Evolutionary conservation across 2,113 vertebrate species (phyloP).

Genomic region (Protobothrops flavoviridis): DNA sequence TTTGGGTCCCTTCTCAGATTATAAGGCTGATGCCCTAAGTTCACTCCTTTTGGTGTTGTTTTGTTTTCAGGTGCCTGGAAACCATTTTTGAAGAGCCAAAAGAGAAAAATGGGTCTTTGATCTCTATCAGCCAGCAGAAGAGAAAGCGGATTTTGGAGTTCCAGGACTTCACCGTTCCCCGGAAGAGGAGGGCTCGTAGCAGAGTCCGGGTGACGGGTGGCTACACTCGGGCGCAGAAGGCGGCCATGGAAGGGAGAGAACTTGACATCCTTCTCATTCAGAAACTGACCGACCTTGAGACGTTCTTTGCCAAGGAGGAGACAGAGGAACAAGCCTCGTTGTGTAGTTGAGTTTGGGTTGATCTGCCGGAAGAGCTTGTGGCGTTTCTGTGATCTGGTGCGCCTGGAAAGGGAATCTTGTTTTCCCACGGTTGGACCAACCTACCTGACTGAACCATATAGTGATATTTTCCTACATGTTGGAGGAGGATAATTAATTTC

Average conservation of each 20-base stretch:
- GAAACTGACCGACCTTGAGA: conserved; percentile 88
- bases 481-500: conserved; percentile 52
- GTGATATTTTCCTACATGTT: conserved; percentile 38
- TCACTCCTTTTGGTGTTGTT: background rate
- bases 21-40: background rate
- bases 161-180: conserved; percentile 89
- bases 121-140: conserved; percentile 90
- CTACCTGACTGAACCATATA: conserved; percentile 45
- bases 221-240: conserved; percentile 77
- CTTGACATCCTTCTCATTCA: conserved; percentile 87
- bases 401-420: conserved; percentile 25
- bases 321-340: conserved; percentile 65
- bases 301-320: conserved; percentile 82
- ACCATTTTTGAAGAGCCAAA: conserved; percentile 96
- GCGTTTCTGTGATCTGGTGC: conserved; percentile 27
- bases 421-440: conserved; percentile 15
- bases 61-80: conserved; percentile 83
- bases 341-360: conserved; percentile 43
- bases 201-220: conserved; percentile 69
- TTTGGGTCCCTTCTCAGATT: background rate
- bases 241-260: conserved; percentile 77
- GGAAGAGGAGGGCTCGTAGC: conserved; percentile 80
- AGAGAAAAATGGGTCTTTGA: conserved; percentile 84
- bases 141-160: conserved; percentile 90
- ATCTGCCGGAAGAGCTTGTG: conserved; percentile 26